Conservation (phyloP, 2,888 invertebrate genomes). For the Nymphalis polychloros region DNA sequence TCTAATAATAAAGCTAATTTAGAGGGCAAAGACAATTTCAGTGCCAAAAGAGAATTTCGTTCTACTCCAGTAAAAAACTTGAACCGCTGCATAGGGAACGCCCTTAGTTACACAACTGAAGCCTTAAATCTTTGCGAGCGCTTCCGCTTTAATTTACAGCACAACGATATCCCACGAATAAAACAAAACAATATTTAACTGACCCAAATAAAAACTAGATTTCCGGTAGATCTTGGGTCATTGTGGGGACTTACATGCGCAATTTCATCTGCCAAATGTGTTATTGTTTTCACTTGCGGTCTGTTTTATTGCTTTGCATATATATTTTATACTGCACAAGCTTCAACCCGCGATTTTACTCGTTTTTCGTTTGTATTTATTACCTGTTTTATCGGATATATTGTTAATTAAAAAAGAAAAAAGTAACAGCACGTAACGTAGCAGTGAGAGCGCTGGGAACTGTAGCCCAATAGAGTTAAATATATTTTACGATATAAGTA, state of each 20-base stretch:
- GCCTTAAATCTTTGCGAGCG: not conserved
- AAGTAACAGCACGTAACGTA: no score
- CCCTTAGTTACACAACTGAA: no score
- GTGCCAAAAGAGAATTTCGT: no score
- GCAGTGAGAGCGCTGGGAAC: no score
- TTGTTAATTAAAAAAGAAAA: no score
- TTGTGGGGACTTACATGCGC: constrained; percentile 35
- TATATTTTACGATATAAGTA: no score
- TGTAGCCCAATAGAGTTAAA: no score
- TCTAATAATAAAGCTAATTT: no score
- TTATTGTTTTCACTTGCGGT: constrained; percentile 70
- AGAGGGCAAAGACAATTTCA: no score
- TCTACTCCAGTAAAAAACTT: no score
- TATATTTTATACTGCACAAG: constrained; percentile 15
- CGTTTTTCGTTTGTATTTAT: not conserved
- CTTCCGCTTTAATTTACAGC: not conserved
- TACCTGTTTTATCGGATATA: not conserved
- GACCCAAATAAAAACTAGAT: constrained; percentile 53
- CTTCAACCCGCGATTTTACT: not conserved
- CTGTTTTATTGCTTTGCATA: constrained; percentile 50
- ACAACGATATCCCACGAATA: not conserved
- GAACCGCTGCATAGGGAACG: no score
- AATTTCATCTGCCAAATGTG: constrained; percentile 60
- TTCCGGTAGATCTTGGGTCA: constrained; percentile 40
- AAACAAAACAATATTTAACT: constrained; percentile 26